Conservation (phyloP, 2,888 invertebrate genomes). For the Antitype chi region DNA sequence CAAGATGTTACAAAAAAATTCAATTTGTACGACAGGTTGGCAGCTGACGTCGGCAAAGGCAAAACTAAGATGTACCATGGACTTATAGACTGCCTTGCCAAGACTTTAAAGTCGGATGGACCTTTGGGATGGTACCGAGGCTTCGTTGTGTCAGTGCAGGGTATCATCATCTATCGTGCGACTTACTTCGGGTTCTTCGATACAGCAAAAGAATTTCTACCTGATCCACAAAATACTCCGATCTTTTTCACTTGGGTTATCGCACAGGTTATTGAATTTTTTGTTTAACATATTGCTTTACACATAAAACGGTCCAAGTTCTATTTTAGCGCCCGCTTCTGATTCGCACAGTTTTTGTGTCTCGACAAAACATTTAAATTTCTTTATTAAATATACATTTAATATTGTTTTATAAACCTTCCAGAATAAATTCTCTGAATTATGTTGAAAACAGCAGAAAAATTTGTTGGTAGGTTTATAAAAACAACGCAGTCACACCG, state of each 20-base stretch:
- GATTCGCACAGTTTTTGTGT: not conserved
- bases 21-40: conserved; percentile 76
- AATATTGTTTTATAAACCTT: not conserved
- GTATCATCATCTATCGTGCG: conserved; percentile 98
- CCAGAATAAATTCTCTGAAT: not conserved
- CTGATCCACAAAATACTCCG: conserved; percentile 97
- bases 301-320: not conserved
- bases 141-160: conserved; percentile 98
- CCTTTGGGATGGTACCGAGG: conserved; percentile 96
- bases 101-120: conserved; percentile 96
- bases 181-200: conserved; percentile 98
- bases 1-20: not conserved
- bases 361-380: not conserved
- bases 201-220: conserved; percentile 97
- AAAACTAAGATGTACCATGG: conserved; percentile 92
- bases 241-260: conserved; percentile 97
- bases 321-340: not conserved
- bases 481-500: too few relatives aligned
- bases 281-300: not conserved
- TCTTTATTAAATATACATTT: not conserved
- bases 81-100: conserved; percentile 95
- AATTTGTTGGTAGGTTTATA: not conserved
- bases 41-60: conserved; percentile 96
- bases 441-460: not conserved
- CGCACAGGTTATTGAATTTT: conserved; percentile 91